Base-by-base conservation (phyloP, 2,888 invertebrate species). In the Sturmia bella region DNA sequence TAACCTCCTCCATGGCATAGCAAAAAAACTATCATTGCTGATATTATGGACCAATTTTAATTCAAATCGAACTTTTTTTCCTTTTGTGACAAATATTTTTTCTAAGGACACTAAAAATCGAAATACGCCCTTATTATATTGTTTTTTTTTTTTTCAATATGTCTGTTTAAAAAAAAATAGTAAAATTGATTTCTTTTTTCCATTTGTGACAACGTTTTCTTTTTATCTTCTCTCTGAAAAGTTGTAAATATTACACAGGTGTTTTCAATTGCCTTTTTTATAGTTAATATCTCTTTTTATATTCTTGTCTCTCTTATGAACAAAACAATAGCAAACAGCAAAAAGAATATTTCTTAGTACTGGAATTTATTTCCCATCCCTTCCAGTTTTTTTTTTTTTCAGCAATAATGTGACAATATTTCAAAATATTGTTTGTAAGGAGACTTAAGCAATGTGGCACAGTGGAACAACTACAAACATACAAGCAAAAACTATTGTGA, bases 351-450 rank as follows among this genome's bases (percentile, higher is more conserved):
- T 66, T 45, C 41, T 24, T 64, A 17, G 11, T 24, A 43, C 57
- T 32, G 1, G 13, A 45, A 1, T 15, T 43, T 32, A 59, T 37
- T 9, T 15, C 4, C 13, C 9, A n/a, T 52, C 41, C 13, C 13
- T 41, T 17, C 27, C 21, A 39, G 4, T 59, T 37, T 32, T 52
- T 41, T 52, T 57, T 70, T 27, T 39, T 73, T 69, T 41, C 24
- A 68, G 69, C 61, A 63, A 64, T 74, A 74, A 64, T 68, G 54
- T 70, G 72, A 76, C 72, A 72, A 81, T 81, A 56, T 81, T 52
- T 81, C 76, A 76, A 68, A 73, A 54, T 41, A 61, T 12, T 57
- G 48, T 9, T 70, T 19, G 17, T 41, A 13, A 15, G 9, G 27
- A 50, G 3, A 43, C 27, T 43, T 64, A 19, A 69, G 37, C 24